These are phyloP conservation scores for Zaprionus lachaisei DNA, from an alignment of 1,140 invertebrate genomes.

Conservation along the genomic window DNA sequence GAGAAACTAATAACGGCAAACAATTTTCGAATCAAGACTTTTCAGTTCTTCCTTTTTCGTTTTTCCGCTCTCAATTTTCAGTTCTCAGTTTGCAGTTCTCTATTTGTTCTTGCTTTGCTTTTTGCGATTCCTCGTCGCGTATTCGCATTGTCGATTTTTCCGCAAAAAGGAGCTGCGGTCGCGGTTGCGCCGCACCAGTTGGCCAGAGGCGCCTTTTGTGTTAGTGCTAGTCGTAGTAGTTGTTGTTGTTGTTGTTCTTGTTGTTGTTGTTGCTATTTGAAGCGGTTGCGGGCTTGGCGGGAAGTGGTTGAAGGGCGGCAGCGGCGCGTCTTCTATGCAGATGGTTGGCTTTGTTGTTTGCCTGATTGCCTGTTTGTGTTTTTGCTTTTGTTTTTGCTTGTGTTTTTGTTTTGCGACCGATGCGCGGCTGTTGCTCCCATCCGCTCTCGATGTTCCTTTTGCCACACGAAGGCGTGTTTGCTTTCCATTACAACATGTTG, in stretches of 20 bases:
- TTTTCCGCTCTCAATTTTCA: slow-evolving; percentile 8
- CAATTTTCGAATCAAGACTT: slow-evolving; percentile 50
- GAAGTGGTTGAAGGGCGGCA: slow-evolving; percentile 19
- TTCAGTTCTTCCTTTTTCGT: slow-evolving; percentile 3
- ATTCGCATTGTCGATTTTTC: slow-evolving; percentile 27
- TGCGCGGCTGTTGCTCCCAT: slow-evolving; percentile 3
- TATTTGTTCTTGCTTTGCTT: background rate
- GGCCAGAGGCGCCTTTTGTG: slow-evolving; percentile 29
- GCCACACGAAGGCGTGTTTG: slow-evolving; percentile 32
- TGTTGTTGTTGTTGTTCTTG: too few relatives aligned
- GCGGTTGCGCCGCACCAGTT: slow-evolving; percentile 24
- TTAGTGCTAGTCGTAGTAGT: background rate
- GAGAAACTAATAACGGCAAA: slow-evolving; percentile 53
- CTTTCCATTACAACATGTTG: slow-evolving; percentile 57
- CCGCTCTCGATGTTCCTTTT: slow-evolving; percentile 14
- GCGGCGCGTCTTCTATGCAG: slow-evolving; percentile 24
- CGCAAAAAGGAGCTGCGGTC: slow-evolving; percentile 31
- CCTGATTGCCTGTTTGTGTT: slow-evolving; percentile 46
- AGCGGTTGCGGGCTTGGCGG: slow-evolving; percentile 19
- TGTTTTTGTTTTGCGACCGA: slow-evolving; percentile 26
- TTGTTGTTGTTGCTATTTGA: slow-evolving; percentile 3
- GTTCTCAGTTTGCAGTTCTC: background rate
- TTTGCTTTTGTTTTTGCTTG: slow-evolving; percentile 15
- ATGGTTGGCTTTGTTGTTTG: slow-evolving; percentile 47
- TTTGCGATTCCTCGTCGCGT: slow-evolving; percentile 22